Percentiles rank a stretch among this genome's conserved stretches.
phyloP scores from a whole-genome alignment of 2,113 vertebrate genomes.

The Entomyzon cyanotis region DNA sequence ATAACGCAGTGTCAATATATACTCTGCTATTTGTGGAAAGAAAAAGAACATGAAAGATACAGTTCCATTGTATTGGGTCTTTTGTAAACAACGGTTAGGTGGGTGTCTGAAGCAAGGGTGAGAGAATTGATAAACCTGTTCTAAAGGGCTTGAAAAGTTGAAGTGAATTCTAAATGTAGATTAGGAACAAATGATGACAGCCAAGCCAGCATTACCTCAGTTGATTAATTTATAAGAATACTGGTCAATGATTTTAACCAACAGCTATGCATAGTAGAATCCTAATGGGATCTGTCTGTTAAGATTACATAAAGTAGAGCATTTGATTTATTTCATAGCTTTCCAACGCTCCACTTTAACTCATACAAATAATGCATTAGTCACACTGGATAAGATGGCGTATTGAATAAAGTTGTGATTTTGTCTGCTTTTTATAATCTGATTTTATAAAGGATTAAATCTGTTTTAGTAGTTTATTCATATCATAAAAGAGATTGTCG shows the following conservation, averaged over 20 bases:
- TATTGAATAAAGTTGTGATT: conserved; percentile 77
- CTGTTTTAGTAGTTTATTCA: conserved; percentile 68
- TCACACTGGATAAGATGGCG: conserved; percentile 77
- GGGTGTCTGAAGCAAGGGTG: conserved; percentile 32
- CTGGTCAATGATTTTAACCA: conserved; percentile 83
- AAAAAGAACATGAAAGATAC: conserved; percentile 23
- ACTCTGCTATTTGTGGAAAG: conserved; percentile 25
- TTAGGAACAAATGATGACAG: conserved; percentile 74
- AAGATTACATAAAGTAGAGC: conserved; percentile 76
- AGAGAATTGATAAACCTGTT: conserved; percentile 69
- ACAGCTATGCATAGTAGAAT: conserved; percentile 72
- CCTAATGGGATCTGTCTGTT: conserved; percentile 79
- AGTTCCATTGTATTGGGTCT: background rate
- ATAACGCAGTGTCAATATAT: conserved; percentile 10
- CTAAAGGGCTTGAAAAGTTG: conserved; percentile 66
- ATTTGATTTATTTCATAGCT: conserved; percentile 81
- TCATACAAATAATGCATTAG: conserved; percentile 80
- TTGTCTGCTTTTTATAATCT: conserved; percentile 75
- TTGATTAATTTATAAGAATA: conserved; percentile 80
- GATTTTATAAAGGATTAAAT: conserved; percentile 76
- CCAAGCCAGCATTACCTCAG: conserved; percentile 69
- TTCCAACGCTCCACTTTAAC: conserved; percentile 75
- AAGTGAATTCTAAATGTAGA: conserved; percentile 76
- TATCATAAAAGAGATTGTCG: conserved; percentile 62
- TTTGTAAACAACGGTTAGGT: conserved; percentile 35